phyloP scores from a whole-genome alignment of 2,888 invertebrate genomes.

The Aspidapion aeneum region DNA sequence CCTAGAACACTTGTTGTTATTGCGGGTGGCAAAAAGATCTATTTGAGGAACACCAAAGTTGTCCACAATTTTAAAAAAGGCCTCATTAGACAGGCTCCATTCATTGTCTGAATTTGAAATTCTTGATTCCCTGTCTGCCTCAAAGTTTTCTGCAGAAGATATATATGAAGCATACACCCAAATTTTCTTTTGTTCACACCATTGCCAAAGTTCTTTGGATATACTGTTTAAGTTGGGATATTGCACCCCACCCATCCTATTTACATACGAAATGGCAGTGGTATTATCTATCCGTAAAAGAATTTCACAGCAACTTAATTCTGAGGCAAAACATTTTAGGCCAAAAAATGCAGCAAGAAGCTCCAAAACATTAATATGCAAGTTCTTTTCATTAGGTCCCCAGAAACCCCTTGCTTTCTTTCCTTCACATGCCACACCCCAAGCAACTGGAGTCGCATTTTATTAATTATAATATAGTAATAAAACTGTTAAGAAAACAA shows the following conservation, averaged over 20 bases:
- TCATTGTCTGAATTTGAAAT: neutral
- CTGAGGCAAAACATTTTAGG: too few relatives aligned
- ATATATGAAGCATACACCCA: constrained; percentile 12
- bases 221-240: neutral
- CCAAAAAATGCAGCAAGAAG: constrained; percentile 11
- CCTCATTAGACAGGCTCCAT: neutral
- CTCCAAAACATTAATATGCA: constrained; percentile 12
- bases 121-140: constrained; percentile 6
- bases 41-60: constrained; percentile 5
- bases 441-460: neutral
- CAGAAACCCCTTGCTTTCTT: constrained; percentile 27
- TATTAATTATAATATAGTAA: too few relatives aligned
- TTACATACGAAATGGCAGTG: constrained; percentile 8
- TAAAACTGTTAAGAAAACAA: too few relatives aligned
- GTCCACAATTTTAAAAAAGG: constrained; percentile 1
- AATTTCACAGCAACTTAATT: constrained; percentile 1
- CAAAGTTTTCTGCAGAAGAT: constrained; percentile 3
- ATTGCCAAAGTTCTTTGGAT: constrained; percentile 3
- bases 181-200: constrained; percentile 10
- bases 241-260: too few relatives aligned
- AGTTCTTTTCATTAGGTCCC: constrained; percentile 26
- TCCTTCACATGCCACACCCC: constrained; percentile 3
- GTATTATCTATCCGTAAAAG: constrained; percentile 10
- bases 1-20: constrained; percentile 7
- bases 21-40: constrained; percentile 7